Base-by-base conservation (phyloP, 2,113 vertebrate species). In the Cyrtonyx montezumae region DNA sequence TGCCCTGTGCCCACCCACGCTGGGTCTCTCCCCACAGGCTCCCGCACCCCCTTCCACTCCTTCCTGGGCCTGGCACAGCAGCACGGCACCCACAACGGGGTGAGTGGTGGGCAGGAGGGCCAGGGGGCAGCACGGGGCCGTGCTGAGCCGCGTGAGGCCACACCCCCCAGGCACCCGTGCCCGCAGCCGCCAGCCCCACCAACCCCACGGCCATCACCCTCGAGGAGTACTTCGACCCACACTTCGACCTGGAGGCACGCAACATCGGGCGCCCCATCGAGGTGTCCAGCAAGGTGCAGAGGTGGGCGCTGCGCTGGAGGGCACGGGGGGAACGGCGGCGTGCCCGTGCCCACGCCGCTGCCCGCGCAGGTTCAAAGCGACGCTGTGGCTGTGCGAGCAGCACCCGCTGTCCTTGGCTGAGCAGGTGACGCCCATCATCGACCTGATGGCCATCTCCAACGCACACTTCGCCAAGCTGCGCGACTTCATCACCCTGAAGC, bases 361-460 rank as follows among this genome's bases (percentile, higher is more conserved):
- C 63, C 91, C 0, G 55, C 40, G 34, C 93, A 99, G 99, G 98
- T 99, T 99, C 95, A 99, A 99, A 97, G 99, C 99, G 7, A 99
- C 99, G 43, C 92, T 99, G 81, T 99, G 99, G 99, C 95, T 99
- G 88, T 99, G 99, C 13, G 99, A 99, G 97, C 98, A 99, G 85
- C 99, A 99, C 86, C 99, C 99, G 4, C 97, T 99, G 71, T 99
- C 99, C 7, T 97, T 99, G 98, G 97, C 98, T 10, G 98, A 99
- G 92, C 99, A 99, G 97, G 99, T 99, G 96, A 98, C 98, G 0
- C 99, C 99, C 87, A 99, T 99, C 97, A 99, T 99, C 13, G 99
- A 99, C 96, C 98, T 99, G 87, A 99, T 99, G 99, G 99, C 99
- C 75, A 99, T 99, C 97, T 99, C 98, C 93, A 99, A 99, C 2